Evolutionary conservation across 2,797 vertebrate genomes (phyloP).

Genomic region (Alfaro cultratus): DNA sequence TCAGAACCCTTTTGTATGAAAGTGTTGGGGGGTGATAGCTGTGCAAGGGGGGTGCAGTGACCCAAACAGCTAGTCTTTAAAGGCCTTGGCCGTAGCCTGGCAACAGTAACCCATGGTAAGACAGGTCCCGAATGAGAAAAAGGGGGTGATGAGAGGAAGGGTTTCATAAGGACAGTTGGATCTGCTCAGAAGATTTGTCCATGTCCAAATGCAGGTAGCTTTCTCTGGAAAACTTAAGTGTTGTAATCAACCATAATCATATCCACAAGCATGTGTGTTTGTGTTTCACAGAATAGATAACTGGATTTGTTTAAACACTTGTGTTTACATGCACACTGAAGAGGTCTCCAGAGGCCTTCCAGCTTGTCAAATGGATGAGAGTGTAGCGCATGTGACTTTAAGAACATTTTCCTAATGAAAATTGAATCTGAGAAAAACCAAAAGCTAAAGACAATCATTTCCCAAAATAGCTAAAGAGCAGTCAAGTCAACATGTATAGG

Average conservation of each 20-base stretch:
- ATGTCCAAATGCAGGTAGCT: conserved; percentile 62
- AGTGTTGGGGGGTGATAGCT: conserved; percentile 57
- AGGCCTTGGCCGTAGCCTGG: conserved; percentile 84
- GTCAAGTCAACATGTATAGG: conserved; percentile 7
- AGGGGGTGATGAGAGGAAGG: conserved; percentile 65
- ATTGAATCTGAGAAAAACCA: conserved; percentile 19
- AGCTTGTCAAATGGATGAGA: conserved; percentile 52
- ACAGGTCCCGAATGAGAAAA: conserved; percentile 66
- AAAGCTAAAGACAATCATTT: conserved; percentile 9
- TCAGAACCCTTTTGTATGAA: conserved; percentile 86
- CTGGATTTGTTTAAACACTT: conserved; percentile 67
- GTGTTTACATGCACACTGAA: conserved; percentile 58
- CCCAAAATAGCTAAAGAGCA: background rate
- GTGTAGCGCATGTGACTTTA: conserved; percentile 67
- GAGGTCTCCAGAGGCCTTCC: conserved; percentile 49
- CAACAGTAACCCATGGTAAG: conserved; percentile 88
- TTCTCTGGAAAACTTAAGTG: conserved; percentile 32
- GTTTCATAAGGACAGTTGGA: conserved; percentile 81
- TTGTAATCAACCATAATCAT: conserved; percentile 48
- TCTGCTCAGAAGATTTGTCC: conserved; percentile 64
- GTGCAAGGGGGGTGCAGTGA: conserved; percentile 75
- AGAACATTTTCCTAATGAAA: conserved; percentile 54
- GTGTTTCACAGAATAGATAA: conserved; percentile 51
- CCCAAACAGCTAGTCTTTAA: conserved; percentile 87
- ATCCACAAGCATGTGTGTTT: conserved; percentile 39